Conservation (phyloP, 2,113 vertebrate species). For the Phyllostomus hastatus region DNA sequence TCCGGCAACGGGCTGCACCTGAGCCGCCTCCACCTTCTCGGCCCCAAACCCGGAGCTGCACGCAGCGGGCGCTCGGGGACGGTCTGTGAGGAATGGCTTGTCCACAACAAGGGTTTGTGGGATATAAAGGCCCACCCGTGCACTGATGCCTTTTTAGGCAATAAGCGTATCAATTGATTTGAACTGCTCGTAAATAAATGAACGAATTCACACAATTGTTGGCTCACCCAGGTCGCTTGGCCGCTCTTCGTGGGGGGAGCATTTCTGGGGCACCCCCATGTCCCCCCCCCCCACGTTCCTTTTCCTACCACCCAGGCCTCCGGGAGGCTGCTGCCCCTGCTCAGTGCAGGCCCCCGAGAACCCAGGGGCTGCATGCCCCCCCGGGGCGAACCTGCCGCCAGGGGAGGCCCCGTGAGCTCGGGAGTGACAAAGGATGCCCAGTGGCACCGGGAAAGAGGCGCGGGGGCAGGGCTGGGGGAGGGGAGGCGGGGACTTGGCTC, state of each 20-base stretch:
- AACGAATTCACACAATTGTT: not conserved
- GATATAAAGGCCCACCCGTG: no score
- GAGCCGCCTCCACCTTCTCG: accelerated
- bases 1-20: accelerated
- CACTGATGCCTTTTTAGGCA: accelerated
- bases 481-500: conserved; percentile 43
- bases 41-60: not conserved
- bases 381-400: accelerated
- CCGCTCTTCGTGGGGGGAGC: not conserved
- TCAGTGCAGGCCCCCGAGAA: not conserved
- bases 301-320: not conserved
- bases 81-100: not conserved
- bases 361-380: accelerated
- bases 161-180: accelerated
- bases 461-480: not conserved
- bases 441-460: conserved; percentile 3
- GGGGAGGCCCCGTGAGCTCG: not conserved
- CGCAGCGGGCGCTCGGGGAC: not conserved
- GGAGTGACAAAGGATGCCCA: not conserved
- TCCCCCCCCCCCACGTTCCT: accelerated
- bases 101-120: accelerated
- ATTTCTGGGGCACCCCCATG: not conserved
- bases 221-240: not conserved
- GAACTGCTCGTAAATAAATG: accelerated
- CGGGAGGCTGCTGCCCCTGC: not conserved